Percentiles rank a stretch among this genome's conserved stretches.
Evolutionary conservation across 1,140 invertebrate genomes (phyloP).

Genomic region (Philopotamus ludificatus): DNA sequence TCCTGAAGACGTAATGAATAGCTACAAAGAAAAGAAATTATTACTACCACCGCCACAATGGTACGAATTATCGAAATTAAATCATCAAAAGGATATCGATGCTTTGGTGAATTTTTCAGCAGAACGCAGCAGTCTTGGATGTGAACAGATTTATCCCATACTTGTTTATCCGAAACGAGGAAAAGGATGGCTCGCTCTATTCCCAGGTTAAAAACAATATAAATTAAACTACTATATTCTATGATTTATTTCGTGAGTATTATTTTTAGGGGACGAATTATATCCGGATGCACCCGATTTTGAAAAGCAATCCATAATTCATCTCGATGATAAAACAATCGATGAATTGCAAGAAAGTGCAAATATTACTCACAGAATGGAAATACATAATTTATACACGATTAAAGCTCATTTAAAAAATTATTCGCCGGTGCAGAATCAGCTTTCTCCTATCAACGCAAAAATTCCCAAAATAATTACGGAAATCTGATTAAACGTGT

Average conservation of each 20-base stretch:
- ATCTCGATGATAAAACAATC: conserved; percentile 30
- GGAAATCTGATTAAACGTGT: no score
- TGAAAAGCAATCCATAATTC: conserved; percentile 25
- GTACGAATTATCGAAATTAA: conserved; percentile 53
- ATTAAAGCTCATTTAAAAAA: conserved; percentile 37
- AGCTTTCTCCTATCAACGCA: conserved; percentile 34
- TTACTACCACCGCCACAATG: conserved; percentile 58
- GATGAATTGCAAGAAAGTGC: conserved; percentile 33
- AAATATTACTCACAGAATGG: conserved; percentile 38
- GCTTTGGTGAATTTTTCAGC: conserved; percentile 31
- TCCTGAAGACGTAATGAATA: conserved; percentile 49
- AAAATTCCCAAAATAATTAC: conserved; percentile 24
- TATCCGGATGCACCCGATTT: conserved; percentile 35
- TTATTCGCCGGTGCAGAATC: conserved; percentile 29
- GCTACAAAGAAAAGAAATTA: conserved; percentile 44
- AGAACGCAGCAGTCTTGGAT: conserved; percentile 34
- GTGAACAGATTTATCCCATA: conserved; percentile 41
- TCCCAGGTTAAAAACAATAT: conserved; percentile 32
- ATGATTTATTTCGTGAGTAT: not conserved
- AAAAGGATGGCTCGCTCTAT: conserved; percentile 37
- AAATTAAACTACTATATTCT: not conserved
- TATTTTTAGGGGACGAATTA: conserved; percentile 35
- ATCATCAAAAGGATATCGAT: conserved; percentile 34
- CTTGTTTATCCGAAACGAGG: conserved; percentile 31
- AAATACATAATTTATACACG: conserved; percentile 34